phyloP scores from a whole-genome alignment of 2,113 vertebrate species.

The Pachyramphus minor region DNA sequence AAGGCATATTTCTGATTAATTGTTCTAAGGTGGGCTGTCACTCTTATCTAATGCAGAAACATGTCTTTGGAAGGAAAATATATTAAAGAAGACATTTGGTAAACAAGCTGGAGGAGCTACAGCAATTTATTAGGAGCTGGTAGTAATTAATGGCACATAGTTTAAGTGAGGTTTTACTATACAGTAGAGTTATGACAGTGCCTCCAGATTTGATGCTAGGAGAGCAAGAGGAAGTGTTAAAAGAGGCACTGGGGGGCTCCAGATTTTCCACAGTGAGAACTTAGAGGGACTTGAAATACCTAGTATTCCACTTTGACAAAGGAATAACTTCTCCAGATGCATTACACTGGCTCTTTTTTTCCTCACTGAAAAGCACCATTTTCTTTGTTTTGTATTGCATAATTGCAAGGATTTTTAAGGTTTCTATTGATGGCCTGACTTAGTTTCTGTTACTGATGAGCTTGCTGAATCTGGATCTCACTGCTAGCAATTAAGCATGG shows the following conservation, averaged over 20 bases:
- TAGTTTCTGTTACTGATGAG: not conserved
- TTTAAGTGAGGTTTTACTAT: not conserved
- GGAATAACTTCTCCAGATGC: not conserved
- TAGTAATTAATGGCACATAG: not conserved
- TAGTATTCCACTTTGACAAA: not conserved
- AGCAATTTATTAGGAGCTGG: not conserved
- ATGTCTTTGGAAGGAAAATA: not conserved
- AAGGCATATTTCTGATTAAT: not conserved
- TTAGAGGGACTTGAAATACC: not conserved
- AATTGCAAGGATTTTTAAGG: not conserved
- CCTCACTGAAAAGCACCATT: not conserved
- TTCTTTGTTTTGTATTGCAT: too few species aligned
- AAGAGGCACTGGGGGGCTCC: not conserved
- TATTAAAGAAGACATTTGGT: not conserved
- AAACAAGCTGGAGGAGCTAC: not conserved
- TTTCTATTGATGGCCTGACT: not conserved
- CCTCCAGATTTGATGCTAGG: not conserved
- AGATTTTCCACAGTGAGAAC: not conserved
- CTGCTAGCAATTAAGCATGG: not conserved
- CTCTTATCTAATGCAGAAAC: not conserved
- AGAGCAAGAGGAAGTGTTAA: rapidly evolving
- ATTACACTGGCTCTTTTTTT: not conserved
- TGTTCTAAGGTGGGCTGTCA: not conserved
- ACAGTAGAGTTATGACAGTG: not conserved
- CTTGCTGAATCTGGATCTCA: not conserved